Percentiles rank a stretch among this genome's conserved stretches.
Conservation (phyloP, 2,888 invertebrate genomes). For the Orthonychiurus folsomi region DNA sequence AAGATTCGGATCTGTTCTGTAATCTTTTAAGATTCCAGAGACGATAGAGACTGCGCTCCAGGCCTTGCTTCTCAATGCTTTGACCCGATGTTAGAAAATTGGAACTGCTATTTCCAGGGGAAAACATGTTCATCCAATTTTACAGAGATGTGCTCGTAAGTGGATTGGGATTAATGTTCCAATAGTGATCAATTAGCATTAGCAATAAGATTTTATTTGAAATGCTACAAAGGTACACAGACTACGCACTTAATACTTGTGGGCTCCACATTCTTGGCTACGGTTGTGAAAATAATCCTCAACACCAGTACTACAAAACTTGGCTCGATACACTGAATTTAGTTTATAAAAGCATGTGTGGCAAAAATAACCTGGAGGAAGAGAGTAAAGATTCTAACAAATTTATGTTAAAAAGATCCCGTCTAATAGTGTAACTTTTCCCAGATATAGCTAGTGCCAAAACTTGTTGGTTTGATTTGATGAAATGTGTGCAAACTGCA, state of each 20-base stretch:
- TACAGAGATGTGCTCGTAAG: conserved; percentile 6
- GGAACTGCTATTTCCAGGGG: background rate
- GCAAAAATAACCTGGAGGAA: background rate
- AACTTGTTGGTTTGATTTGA: too few species aligned
- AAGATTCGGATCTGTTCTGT: background rate
- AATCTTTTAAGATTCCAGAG: too few species aligned
- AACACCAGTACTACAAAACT: background rate
- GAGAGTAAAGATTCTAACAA: too few species aligned
- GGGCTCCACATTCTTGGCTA: background rate
- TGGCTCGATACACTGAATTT: conserved; percentile 42
- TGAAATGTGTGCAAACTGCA: too few species aligned
- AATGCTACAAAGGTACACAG: too few species aligned
- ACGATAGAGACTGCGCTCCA: conserved; percentile 1
- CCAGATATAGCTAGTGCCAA: too few species aligned
- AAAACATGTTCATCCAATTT: background rate
- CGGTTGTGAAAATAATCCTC: background rate
- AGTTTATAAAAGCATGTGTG: background rate
- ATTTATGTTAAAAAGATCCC: too few species aligned
- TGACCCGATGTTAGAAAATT: conserved; percentile 2
- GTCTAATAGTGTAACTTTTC: too few species aligned
- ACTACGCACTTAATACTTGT: background rate
- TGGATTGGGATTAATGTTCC: background rate
- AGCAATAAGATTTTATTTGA: too few species aligned
- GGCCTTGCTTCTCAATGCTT: background rate
- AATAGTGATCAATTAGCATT: background rate